phyloP scores from a whole-genome alignment of 2,113 vertebrate genomes.

The Mustela lutreola region DNA sequence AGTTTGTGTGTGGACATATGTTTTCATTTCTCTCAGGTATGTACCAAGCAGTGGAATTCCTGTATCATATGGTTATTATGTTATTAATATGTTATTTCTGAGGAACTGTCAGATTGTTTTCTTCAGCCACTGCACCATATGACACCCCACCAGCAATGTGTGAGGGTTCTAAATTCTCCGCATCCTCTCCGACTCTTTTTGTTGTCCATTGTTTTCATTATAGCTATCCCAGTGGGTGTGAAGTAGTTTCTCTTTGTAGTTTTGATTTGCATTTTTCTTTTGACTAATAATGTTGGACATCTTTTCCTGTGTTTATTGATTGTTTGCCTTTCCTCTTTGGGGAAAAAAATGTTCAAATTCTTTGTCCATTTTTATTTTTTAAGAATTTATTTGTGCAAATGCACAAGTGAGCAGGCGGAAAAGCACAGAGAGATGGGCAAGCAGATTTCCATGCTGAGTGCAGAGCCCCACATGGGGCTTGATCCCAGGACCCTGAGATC shows the following conservation, averaged over 20 bases:
- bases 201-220: not conserved
- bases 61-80: not conserved
- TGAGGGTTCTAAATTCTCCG: not conserved
- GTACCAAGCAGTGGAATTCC: not conserved
- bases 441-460: not conserved
- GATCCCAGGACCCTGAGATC: not conserved
- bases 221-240: not conserved
- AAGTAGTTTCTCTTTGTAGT: not conserved
- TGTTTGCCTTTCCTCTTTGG: not conserved
- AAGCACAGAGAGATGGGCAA: not conserved
- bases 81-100: not conserved
- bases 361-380: slow-evolving; percentile 13
- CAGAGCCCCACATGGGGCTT: not conserved
- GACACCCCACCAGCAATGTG: not conserved
- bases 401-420: not conserved
- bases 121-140: not conserved
- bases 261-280: not conserved
- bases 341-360: not conserved
- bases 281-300: not conserved
- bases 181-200: not conserved
- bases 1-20: not conserved
- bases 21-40: slow-evolving; percentile 23
- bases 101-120: not conserved
- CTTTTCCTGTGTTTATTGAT: slow-evolving; percentile 25
- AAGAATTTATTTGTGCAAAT: not conserved